Base-by-base conservation (phyloP, 2,797 vertebrate species). In the Percopsis omiscomaycus region DNA sequence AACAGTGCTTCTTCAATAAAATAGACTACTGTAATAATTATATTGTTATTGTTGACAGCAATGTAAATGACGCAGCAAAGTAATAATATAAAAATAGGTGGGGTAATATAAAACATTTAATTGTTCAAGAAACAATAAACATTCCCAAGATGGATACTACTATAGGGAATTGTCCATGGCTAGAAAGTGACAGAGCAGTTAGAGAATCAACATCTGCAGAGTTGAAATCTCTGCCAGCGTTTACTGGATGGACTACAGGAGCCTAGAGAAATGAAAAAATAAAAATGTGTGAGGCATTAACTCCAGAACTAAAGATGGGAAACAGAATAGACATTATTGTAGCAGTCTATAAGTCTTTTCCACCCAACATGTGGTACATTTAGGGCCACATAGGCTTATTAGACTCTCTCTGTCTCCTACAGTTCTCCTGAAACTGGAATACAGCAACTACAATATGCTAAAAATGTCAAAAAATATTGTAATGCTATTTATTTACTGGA, bases 241-340 rank as follows among this genome's bases (percentile, higher is more conserved):
- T 61, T 14, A 67, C 57, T 55, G 68, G 58, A 60, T 27, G 73
- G 74, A 62, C 64, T 66, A 63, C 61, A 81, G 77, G 70, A 88
- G 87, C 84, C 83, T 66, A 83, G 79, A 71, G 63, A 72, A 68
- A 72, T 61, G 74, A 84, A 81, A 55, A 59, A 82, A 81, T 74
- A 83, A 80, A 71, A 66, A 83, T 63, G 37, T 59, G 68, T 74
- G 62, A 68, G 72, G 45, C 64, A 87, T 77, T 75, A 48, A 66
- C 81, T 86, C 86, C 80, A 80, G 82, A 68, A 80, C 80, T 11
- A 15, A 55, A 69, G 86, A 83, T 52, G 50, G 68, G 68, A 72
- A 83, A 73, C 83, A 85, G 82, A 85, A 82, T 86, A 84, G 84
- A 42, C 37, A 42, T 37, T 37, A 61, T 77, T 77, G 78, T 65